phyloP scores from a whole-genome alignment of 2,888 invertebrate genomes.

The Aspidiotus rigidus region DNA sequence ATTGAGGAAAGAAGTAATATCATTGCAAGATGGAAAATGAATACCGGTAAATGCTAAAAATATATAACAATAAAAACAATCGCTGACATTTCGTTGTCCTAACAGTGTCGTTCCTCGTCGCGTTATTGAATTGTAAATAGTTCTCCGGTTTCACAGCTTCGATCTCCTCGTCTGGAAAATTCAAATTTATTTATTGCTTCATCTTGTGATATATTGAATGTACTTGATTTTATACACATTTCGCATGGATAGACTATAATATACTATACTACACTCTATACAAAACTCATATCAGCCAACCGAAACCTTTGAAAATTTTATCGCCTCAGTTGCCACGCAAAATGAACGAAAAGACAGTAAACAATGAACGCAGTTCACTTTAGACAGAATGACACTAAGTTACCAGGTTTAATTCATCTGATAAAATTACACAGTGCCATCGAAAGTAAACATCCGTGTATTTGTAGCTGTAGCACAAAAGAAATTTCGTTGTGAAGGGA shows the following conservation, averaged over 20 bases:
- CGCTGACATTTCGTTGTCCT: not conserved
- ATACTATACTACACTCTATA: too few species aligned
- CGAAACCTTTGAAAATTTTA: too few species aligned
- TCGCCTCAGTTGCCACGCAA: too few species aligned
- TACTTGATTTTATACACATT: too few species aligned
- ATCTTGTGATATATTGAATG: too few species aligned
- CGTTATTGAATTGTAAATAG: constrained; percentile 22
- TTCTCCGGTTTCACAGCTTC: constrained; percentile 31
- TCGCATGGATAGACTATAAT: too few species aligned
- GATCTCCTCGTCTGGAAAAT: constrained; percentile 26
- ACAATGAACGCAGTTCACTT: not conserved
- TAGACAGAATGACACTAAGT: not conserved
- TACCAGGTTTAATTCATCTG: not conserved
- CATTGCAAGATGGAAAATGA: constrained; percentile 9
- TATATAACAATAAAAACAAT: constrained; percentile 10
- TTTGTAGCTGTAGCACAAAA: not conserved
- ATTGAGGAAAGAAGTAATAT: not conserved
- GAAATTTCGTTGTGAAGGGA: not conserved
- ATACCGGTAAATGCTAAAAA: not conserved
- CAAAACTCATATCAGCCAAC: too few species aligned
- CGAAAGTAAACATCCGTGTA: not conserved
- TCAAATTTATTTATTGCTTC: constrained; percentile 1
- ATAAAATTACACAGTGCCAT: not conserved
- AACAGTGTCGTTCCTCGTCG: constrained; percentile 12
- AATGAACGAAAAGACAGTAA: not conserved